Conservation (phyloP, 2,113 vertebrate species). For the Psilopsiagon aymara region DNA sequence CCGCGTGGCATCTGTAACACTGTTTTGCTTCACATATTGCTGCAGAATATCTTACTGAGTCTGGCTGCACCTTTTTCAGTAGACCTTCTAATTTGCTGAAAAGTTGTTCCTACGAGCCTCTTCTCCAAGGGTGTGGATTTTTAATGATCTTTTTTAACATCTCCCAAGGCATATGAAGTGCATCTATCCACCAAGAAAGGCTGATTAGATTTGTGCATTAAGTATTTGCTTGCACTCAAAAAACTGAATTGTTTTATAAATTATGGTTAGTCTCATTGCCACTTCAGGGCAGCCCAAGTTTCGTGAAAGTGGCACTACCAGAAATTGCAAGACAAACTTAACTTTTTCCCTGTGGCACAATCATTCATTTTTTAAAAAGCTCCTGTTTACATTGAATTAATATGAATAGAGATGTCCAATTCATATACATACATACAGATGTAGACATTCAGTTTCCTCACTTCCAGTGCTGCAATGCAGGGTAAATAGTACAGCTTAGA, state of each 20-base stretch:
- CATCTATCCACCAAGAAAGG: background rate
- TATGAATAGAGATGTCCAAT: background rate
- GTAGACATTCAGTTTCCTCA: background rate
- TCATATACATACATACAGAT: background rate
- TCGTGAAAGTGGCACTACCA: background rate
- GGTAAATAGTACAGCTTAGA: background rate
- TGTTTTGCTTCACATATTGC: background rate
- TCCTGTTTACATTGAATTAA: background rate
- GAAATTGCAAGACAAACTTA: background rate
- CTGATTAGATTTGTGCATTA: background rate
- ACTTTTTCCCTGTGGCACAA: background rate
- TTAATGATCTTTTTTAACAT: background rate
- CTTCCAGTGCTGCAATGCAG: background rate
- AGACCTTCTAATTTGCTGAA: fast-evolving
- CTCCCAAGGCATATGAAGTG: background rate
- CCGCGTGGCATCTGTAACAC: background rate
- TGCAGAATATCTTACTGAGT: background rate
- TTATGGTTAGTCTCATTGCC: background rate
- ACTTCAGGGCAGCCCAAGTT: background rate
- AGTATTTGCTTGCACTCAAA: background rate
- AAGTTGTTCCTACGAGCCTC: background rate
- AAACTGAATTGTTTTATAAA: background rate
- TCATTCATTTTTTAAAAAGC: background rate
- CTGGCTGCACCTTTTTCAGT: background rate
- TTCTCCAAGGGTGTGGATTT: background rate